Percentiles rank a stretch among this genome's conserved stretches.
Evolutionary conservation across 1,140 invertebrate species (phyloP).

Genomic region (Drosophila baimaii): DNA sequence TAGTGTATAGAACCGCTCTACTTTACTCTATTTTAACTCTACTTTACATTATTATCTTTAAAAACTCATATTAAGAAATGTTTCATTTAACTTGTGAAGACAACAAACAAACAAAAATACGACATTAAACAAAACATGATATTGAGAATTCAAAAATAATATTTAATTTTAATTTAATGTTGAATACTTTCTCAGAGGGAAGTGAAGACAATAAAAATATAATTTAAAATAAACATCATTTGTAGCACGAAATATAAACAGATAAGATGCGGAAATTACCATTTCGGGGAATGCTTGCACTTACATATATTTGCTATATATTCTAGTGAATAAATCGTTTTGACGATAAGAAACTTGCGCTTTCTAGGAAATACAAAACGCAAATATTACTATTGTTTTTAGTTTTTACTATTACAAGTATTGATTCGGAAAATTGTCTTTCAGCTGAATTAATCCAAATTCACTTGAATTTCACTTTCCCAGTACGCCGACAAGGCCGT

Average conservation of each 20-base stretch:
- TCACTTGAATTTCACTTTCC: constrained; percentile 23
- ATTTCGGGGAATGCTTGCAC: not conserved
- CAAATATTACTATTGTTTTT: not conserved
- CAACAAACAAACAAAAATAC: no score
- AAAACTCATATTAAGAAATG: no score
- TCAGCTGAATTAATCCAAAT: not conserved
- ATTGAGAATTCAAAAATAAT: no score
- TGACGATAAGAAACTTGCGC: not conserved
- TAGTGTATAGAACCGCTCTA: no score
- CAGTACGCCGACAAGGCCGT: constrained; percentile 14
- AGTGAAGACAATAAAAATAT: no score
- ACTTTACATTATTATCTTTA: no score
- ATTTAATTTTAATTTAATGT: no score
- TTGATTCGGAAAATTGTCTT: constrained; percentile 1
- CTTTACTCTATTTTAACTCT: no score
- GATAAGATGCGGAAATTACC: not conserved
- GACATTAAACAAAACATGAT: no score
- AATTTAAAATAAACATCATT: not conserved
- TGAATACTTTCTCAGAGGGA: no score
- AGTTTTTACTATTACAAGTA: not conserved
- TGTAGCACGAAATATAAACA: not conserved
- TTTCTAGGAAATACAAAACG: not conserved
- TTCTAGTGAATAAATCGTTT: not conserved
- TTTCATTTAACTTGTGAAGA: no score
- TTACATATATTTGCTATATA: not conserved